These are phyloP conservation scores for Hecatera dysodea DNA, from an alignment of 2,888 invertebrate species.

Conservation along the genomic window DNA sequence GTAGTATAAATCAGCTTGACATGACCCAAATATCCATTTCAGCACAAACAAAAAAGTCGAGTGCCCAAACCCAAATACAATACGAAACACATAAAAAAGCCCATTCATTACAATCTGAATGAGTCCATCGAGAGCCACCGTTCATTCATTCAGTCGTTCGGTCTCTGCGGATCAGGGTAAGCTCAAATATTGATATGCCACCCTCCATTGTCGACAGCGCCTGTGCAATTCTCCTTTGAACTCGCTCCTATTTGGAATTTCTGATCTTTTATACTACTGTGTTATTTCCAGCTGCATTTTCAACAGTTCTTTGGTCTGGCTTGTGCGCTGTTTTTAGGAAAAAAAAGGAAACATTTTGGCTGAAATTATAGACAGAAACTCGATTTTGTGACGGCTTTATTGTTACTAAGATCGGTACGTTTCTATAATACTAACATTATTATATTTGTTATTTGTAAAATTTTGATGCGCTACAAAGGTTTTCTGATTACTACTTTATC, in stretches of 20 bases:
- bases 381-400: constrained; percentile 5
- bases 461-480: background rate
- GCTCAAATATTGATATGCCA: constrained; percentile 55
- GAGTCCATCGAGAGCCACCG: constrained; percentile 29
- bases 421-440: background rate
- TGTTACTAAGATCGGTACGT: background rate
- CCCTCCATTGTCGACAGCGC: constrained; percentile 34
- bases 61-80: constrained; percentile 17
- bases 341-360: background rate
- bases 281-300: constrained; percentile 33
- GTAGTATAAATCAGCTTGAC: background rate
- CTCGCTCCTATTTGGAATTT: constrained; percentile 38
- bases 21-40: background rate
- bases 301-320: constrained; percentile 14
- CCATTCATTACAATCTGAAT: constrained; percentile 51
- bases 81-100: constrained; percentile 11
- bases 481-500: background rate
- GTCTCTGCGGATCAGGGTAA: constrained; percentile 34
- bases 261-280: constrained; percentile 30
- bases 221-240: constrained; percentile 49
- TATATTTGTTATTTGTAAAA: background rate
- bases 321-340: background rate
- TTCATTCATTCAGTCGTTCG: constrained; percentile 12
- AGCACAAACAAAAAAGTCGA: background rate
- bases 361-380: background rate